phyloP scores from a whole-genome alignment of 2,113 vertebrate genomes.

The Pipra filicauda region DNA sequence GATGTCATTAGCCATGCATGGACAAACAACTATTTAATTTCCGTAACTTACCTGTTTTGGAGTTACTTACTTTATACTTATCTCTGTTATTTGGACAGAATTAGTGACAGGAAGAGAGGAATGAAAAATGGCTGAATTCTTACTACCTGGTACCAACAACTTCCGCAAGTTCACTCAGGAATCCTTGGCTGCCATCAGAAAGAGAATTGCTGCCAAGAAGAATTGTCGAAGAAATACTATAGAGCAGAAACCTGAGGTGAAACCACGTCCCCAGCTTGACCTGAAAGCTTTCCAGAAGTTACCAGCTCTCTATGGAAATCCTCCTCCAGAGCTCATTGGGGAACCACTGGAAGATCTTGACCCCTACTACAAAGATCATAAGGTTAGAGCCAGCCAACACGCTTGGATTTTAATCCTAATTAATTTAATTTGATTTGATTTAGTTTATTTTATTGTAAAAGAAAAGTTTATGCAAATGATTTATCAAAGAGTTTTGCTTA shows the following conservation, averaged over 20 bases:
- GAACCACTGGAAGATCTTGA: constrained; percentile 94
- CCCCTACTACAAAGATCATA: constrained; percentile 87
- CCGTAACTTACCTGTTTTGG: neutral
- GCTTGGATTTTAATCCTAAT: neutral
- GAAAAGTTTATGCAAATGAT: neutral
- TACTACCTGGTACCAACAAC: constrained; percentile 83
- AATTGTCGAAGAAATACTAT: neutral
- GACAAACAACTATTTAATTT: neutral
- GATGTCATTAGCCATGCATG: neutral
- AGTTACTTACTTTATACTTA: neutral
- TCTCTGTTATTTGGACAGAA: constrained; percentile 68
- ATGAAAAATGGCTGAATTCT: constrained; percentile 94
- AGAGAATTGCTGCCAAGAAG: constrained; percentile 77
- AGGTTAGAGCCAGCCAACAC: constrained; percentile 70
- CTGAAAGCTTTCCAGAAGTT: constrained; percentile 90
- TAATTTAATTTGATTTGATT: neutral
- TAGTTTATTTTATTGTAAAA: neutral
- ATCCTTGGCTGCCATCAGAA: constrained; percentile 89
- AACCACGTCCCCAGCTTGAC: constrained; percentile 79
- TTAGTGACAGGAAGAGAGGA: constrained; percentile 78
- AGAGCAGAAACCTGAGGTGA: constrained; percentile 66
- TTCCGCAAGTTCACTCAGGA: constrained; percentile 89
- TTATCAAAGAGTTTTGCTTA: neutral
- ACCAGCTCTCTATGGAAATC: constrained; percentile 90
- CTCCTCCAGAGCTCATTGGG: constrained; percentile 86